Base-by-base conservation (phyloP, 2,888 invertebrate species). In the Epistrophella euchroma region DNA sequence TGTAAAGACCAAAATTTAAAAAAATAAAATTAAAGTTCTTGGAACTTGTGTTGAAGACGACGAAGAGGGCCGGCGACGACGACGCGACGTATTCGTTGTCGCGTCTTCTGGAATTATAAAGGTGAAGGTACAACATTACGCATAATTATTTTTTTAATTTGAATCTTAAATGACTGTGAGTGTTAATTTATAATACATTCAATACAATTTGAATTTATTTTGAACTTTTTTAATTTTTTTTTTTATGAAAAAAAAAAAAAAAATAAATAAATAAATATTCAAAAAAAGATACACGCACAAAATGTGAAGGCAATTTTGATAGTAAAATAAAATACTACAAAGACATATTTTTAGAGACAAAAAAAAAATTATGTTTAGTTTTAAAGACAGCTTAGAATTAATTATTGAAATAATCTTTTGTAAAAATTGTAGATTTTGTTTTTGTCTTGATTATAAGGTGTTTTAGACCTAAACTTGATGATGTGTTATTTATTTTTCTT, bases 381-480 rank as follows among this genome's bases (percentile, higher is more conserved):
- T 50, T 25, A 45, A 28, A 71, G 66, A 66, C 76, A 72, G 35
- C 40, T 17, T 6, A 32, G 64, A 76, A 82, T 82, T 82, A 82
- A 82, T 82, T 82, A 82, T 70, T 76, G 50, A 64, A 76, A 76
- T 76, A 58, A 71, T 81, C 64, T 71, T 71, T 73, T 79, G 71
- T 71, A 58, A 56, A 58, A 58, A 37, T 58, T 56, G 68, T 25
- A 58, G 73, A 52, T 45, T 81, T 76, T 71, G 7, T n/a, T n/a
- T 10, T 35, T 35, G 0, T 32, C 17, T 17, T 32, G 9, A 28
- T n/a, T n/a, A 55, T 45, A 64, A 75, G 10, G 40, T 58, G 71
- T 43, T 71, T 17, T 58, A 32, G 19, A 40, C 70, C 45, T 64
- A 52, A 47, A 55, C 62, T 62, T 55, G 68, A 68, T 75, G 80